Conservation (phyloP, 1,140 invertebrate genomes). For the Achroia grisella region DNA sequence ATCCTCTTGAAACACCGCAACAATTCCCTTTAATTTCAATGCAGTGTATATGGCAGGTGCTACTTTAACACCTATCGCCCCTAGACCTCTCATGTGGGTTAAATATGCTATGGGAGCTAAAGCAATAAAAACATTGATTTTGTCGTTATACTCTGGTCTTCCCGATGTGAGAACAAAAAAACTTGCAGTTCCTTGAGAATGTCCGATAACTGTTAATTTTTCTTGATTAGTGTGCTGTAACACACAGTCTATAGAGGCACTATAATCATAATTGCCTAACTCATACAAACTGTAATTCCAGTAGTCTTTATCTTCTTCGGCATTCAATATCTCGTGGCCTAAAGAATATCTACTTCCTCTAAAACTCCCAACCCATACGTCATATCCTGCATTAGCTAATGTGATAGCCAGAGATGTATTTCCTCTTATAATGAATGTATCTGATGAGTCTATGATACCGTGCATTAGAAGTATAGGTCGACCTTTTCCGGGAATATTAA, state of each 20-base stretch:
- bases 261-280: slow-evolving; percentile 75
- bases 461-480: slow-evolving; percentile 79
- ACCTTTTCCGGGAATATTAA: slow-evolving; percentile 7
- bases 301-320: slow-evolving; percentile 56
- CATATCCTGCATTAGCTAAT: slow-evolving; percentile 73
- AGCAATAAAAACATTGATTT: slow-evolving; percentile 67
- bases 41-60: slow-evolving; percentile 9
- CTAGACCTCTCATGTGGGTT: slow-evolving; percentile 14
- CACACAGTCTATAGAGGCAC: slow-evolving; percentile 76
- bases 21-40: slow-evolving; percentile 10
- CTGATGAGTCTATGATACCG: slow-evolving; percentile 78
- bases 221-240: slow-evolving; percentile 58
- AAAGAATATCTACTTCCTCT: slow-evolving; percentile 77
- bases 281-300: slow-evolving; percentile 76
- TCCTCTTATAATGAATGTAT: slow-evolving; percentile 75
- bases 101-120: slow-evolving; percentile 76
- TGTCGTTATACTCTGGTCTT: slow-evolving; percentile 72
- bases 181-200: slow-evolving; percentile 68
- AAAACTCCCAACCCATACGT: slow-evolving; percentile 79
- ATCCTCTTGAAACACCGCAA: no score
- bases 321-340: slow-evolving; percentile 65
- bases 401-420: slow-evolving; percentile 55
- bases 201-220: slow-evolving; percentile 60
- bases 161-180: slow-evolving; percentile 60
- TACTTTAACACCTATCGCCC: slow-evolving; percentile 7